These are phyloP conservation scores for Bambusicola thoracicus DNA, from an alignment of 2,113 vertebrate genomes.

Conservation along the genomic window DNA sequence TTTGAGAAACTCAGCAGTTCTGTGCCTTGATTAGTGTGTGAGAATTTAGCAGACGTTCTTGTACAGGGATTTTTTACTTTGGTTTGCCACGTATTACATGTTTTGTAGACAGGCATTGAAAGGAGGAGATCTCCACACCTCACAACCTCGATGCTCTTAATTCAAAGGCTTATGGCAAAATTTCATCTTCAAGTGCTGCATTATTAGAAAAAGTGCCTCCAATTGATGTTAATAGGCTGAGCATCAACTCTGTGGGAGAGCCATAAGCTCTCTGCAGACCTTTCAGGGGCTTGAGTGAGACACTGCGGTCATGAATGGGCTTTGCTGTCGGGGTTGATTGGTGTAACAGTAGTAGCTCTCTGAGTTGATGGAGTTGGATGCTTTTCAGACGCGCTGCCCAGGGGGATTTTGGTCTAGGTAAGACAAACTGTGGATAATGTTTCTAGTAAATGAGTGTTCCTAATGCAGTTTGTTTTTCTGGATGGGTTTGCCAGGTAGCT, in stretches of 20 bases:
- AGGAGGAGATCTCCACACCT: neutral
- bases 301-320: neutral
- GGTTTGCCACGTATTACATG: neutral
- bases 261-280: neutral
- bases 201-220: neutral
- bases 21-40: neutral
- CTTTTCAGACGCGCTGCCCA: neutral
- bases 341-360: neutral
- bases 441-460: neutral
- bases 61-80: neutral
- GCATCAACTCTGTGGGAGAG: neutral
- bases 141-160: neutral
- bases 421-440: neutral
- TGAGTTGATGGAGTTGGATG: accelerated
- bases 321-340: neutral
- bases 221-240: neutral
- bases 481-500: neutral
- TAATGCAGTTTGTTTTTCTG: neutral
- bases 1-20: neutral
- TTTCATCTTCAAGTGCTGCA: neutral
- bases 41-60: neutral
- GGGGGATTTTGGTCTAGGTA: neutral
- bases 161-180: neutral
- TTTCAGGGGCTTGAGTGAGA: neutral
- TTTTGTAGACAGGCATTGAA: neutral